Conservation (phyloP, 1,140 invertebrate species). For the Argopecten irradians region DNA sequence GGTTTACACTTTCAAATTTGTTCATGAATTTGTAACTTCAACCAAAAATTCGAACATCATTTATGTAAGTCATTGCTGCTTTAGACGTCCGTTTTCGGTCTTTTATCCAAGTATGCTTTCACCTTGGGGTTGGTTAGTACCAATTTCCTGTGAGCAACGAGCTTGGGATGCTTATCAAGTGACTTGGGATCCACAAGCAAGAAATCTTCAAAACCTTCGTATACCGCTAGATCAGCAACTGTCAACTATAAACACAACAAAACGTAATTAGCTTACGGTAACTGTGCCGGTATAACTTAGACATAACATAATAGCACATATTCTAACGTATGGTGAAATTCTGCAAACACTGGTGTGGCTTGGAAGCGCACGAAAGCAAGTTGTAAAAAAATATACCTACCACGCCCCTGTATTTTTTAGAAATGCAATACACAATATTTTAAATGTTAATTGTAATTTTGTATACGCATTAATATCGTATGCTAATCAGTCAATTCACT, state of each 20-base stretch:
- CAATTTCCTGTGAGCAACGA: slow-evolving; percentile 9
- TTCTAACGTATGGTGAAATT: too few relatives aligned
- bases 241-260: neutral
- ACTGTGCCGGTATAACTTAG: neutral
- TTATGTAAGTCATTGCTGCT: neutral
- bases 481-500: too few relatives aligned
- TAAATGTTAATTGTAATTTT: too few relatives aligned
- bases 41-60: neutral
- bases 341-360: too few relatives aligned
- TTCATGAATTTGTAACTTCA: neutral
- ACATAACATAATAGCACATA: too few relatives aligned
- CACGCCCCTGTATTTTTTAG: too few relatives aligned
- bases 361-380: too few relatives aligned
- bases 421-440: too few relatives aligned
- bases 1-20: neutral
- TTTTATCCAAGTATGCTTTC: neutral
- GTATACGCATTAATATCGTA: too few relatives aligned
- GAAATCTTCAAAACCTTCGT: neutral
- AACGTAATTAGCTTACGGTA: neutral
- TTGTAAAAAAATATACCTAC: too few relatives aligned
- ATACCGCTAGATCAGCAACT: slow-evolving; percentile 10
- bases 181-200: neutral
- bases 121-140: neutral
- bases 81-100: neutral
- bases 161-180: neutral